Percentiles rank a stretch among this genome's conserved stretches.
phyloP scores from a whole-genome alignment of 2,888 invertebrate genomes.

The Sesia bembeciformis region DNA sequence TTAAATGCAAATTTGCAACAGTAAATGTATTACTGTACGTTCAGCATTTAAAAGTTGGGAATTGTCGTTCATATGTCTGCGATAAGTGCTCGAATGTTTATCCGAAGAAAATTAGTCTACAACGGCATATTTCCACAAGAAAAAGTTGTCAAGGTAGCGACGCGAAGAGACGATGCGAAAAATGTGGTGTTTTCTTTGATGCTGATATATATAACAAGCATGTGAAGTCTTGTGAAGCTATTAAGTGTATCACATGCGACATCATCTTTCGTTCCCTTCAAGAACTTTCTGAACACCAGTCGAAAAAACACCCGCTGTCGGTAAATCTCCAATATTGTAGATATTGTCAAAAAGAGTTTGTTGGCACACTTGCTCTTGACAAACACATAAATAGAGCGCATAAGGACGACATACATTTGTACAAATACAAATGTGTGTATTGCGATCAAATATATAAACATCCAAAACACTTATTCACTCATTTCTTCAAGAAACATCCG shows the following conservation, averaged over 20 bases:
- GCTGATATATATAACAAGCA: conserved; percentile 15
- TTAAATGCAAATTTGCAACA: conserved; percentile 19
- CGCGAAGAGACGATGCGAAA: conserved; percentile 13
- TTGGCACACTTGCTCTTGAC: conserved; percentile 26
- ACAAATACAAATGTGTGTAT: conserved; percentile 46
- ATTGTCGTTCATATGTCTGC: conserved; percentile 27
- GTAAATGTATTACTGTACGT: conserved; percentile 17
- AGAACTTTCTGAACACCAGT: conserved; percentile 33
- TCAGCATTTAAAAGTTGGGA: conserved; percentile 24
- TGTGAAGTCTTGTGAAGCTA: conserved; percentile 22
- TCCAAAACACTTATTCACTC: conserved; percentile 47
- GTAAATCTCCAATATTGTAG: conserved; percentile 31
- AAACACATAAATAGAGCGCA: conserved; percentile 44
- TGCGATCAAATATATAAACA: conserved; percentile 44
- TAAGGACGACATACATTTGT: conserved; percentile 27
- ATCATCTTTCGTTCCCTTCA: conserved; percentile 24
- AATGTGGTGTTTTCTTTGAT: conserved; percentile 24
- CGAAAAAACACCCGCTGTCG: conserved; percentile 24
- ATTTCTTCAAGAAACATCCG: conserved; percentile 41
- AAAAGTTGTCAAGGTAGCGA: background rate
- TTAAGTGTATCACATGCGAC: conserved; percentile 36
- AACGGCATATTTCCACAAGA: conserved; percentile 14
- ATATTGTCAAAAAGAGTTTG: conserved; percentile 41
- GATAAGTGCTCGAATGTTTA: conserved; percentile 30
- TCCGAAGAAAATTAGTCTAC: conserved; percentile 15